Evolutionary conservation across 2,888 invertebrate species (phyloP), one percentile per base, ranked within the genome.

Genomic region (Cancer borealis): DNA sequence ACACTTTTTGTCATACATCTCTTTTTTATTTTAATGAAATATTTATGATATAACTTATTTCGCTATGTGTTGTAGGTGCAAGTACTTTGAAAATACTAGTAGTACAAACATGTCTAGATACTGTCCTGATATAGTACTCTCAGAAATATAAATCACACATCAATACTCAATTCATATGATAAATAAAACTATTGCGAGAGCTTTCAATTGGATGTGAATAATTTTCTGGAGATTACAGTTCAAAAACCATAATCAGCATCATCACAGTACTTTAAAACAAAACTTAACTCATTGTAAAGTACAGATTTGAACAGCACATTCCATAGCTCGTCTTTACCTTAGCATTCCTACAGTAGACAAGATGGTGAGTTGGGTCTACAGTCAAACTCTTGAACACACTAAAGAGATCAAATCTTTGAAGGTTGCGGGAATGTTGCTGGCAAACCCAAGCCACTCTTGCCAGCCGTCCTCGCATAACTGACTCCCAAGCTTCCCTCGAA

Each of bases 281-380:
- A 66, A n/a, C 54, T 14, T 54, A 8, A 54, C 12, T 54, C 12
- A 54, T 54, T 54, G 8, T 54, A 14, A 54, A 54, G 54, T 54
- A 54, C 54, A 8, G 14, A 54, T 54, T 54, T 54, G 54, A 26
- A 89, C 46, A n/a, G 17, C 46, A 88, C 46, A 54, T 54, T 54
- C 12, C 8, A 12, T 39, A 45, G 21, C 39, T 39, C 39, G 14
- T 26, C 46, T 3, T 17, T 92, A 94, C 94, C 92, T 94, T 94
- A 21, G 94, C 94, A 47, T 94, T 94, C 88, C 90, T 94, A 84
- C 94, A 94, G 91, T 94, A 94, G 49, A 92, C 91, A 17, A 94
- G 87, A 26, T 94, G 94, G 88, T 92, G 91, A n/a, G 91, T 46
- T 47, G 94, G 92, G 79, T 94, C 94, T 26, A 87, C 90, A 21